phyloP scores from a whole-genome alignment of 2,113 vertebrate genomes.

The Ptilorrhoa leucosticta region DNA sequence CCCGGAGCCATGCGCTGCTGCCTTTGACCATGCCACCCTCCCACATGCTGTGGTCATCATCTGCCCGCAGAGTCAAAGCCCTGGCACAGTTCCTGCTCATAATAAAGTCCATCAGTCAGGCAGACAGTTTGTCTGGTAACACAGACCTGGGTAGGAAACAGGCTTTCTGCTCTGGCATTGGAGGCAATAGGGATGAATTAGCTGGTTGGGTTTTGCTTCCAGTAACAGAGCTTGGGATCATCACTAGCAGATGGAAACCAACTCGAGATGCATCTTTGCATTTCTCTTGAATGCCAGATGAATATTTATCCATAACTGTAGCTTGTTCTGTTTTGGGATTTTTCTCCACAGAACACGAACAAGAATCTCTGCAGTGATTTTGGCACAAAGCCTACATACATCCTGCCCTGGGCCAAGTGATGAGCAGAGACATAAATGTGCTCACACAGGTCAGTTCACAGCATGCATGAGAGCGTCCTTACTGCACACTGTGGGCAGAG shows the following conservation, averaged over 20 bases:
- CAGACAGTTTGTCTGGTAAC: not conserved
- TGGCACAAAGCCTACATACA: not conserved
- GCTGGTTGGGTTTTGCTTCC: not conserved
- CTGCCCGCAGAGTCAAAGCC: not conserved
- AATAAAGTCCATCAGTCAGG: not conserved
- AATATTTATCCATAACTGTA: not conserved
- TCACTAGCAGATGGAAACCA: not conserved
- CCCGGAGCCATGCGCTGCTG: fast-evolving
- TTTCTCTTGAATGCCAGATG: constrained; percentile 5
- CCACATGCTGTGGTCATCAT: not conserved
- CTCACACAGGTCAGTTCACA: not conserved
- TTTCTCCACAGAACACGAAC: not conserved
- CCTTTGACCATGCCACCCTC: not conserved
- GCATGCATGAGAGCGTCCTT: not conserved
- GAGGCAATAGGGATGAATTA: not conserved
- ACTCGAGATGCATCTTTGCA: not conserved
- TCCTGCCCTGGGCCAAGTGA: not conserved
- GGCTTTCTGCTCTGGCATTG: not conserved
- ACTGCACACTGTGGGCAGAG: fast-evolving
- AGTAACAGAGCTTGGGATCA: not conserved
- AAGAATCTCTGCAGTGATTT: not conserved
- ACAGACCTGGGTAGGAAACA: not conserved
- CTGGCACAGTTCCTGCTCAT: not conserved
- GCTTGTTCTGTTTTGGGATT: constrained; percentile 1
- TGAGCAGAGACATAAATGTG: not conserved